Percentiles rank a stretch among this genome's conserved stretches.
Evolutionary conservation across 64 coral and sea anemone species (phyloP).

Genomic region (Actinia equina): DNA sequence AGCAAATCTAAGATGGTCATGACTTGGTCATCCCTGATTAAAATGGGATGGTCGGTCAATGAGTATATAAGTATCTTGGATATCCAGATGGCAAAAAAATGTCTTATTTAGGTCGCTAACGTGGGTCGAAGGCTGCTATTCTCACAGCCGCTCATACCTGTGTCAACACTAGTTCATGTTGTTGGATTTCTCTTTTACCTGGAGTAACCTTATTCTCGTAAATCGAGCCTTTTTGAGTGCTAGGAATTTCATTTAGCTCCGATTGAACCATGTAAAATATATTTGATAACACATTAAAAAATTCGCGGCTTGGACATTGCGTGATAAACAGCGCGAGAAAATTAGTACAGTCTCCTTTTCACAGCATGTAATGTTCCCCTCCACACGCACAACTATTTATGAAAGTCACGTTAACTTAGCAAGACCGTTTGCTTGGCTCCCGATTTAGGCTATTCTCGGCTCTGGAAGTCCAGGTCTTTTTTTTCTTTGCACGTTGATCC

Average conservation of each 20-base stretch:
- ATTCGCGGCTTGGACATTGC: neutral
- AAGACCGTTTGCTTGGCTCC: neutral
- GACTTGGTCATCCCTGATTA: neutral
- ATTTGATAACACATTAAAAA: neutral
- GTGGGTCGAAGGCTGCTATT: neutral
- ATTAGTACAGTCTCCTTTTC: neutral
- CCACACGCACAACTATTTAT: neutral
- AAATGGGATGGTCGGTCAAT: neutral
- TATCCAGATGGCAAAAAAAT: neutral
- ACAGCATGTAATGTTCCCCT: neutral
- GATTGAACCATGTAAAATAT: neutral
- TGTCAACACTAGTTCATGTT: neutral
- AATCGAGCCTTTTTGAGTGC: neutral
- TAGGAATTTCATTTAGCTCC: neutral
- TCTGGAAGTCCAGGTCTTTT: neutral
- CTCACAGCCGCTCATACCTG: neutral
- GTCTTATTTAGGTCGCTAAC: neutral
- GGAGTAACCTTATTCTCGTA: neutral
- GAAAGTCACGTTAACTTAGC: conserved; percentile 1
- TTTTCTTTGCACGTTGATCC: neutral
- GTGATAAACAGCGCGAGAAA: neutral
- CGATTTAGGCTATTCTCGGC: neutral
- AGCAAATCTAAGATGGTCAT: neutral
- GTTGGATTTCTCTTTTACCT: neutral
- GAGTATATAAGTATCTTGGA: neutral